Percentiles rank a stretch among this genome's conserved stretches.
These are phyloP conservation scores for Microctonus brassicae DNA, from an alignment of 2,888 invertebrate species.

Conservation along the genomic window DNA sequence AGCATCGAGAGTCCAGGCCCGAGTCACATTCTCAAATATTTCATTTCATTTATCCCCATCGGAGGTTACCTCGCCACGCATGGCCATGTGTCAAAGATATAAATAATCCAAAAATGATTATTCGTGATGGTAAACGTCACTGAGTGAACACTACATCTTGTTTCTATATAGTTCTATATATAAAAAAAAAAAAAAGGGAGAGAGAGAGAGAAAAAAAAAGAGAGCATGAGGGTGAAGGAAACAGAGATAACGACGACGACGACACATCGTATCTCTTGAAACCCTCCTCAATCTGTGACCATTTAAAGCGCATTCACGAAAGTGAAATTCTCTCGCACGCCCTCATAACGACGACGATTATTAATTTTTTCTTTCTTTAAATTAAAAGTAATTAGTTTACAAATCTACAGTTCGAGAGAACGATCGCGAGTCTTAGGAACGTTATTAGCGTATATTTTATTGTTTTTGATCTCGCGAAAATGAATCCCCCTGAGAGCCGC, in stretches of 20 bases:
- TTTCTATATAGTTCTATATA: neutral
- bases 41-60: neutral
- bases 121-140: neutral
- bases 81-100: neutral
- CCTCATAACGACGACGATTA: neutral
- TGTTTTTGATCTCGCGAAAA: slow-evolving; percentile 24
- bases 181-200: neutral
- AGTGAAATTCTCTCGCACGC: neutral
- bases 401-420: slow-evolving; percentile 43
- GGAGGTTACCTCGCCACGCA: neutral
- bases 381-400: slow-evolving; percentile 43
- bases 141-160: neutral
- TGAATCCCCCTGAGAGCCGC: slow-evolving; percentile 13
- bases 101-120: neutral
- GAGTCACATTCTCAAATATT: neutral
- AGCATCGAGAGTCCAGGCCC: slow-evolving; percentile 3
- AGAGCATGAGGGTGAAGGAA: neutral
- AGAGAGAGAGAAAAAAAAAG: neutral
- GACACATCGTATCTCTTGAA: neutral
- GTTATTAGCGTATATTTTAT: slow-evolving; percentile 18
- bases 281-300: neutral
- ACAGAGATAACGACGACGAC: neutral
- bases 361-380: neutral
- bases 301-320: slow-evolving; percentile 5
- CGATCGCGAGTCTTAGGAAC: slow-evolving; percentile 42